Evolutionary conservation across 2,888 invertebrate species (phyloP).

Genomic region (Xestia c-nigrum): DNA sequence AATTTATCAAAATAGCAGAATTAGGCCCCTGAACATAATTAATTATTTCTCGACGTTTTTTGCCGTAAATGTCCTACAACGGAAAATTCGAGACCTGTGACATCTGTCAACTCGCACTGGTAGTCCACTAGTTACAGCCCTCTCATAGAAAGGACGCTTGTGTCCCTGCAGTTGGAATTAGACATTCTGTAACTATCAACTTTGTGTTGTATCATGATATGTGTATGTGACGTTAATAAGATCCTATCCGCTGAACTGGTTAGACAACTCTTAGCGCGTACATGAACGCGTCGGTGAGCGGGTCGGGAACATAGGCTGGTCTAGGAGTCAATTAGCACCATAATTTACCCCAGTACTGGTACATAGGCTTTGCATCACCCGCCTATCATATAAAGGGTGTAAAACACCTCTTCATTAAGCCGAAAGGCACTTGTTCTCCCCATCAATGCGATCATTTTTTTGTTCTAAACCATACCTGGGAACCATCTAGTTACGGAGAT

Average conservation of each 20-base stretch:
- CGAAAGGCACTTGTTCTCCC: no score
- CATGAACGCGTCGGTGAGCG: constrained; percentile 17
- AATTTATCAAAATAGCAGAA: no score
- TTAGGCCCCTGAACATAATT: no score
- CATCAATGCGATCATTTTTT: no score
- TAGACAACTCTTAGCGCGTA: constrained; percentile 21
- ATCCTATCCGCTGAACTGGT: constrained; percentile 32
- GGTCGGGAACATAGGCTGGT: not conserved
- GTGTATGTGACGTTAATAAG: constrained; percentile 14
- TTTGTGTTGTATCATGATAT: not conserved
- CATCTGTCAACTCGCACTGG: no score
- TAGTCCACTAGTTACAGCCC: not conserved
- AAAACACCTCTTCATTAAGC: no score
- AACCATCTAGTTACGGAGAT: no score
- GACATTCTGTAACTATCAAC: not conserved
- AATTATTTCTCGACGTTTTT: no score
- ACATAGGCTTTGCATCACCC: not conserved
- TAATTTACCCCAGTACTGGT: not conserved
- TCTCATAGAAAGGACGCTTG: not conserved
- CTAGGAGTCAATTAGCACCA: not conserved
- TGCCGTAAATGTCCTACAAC: no score
- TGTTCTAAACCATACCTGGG: no score
- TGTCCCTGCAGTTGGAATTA: not conserved
- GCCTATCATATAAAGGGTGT: no score
- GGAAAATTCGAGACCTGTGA: no score